phyloP scores from a whole-genome alignment of 2,113 vertebrate genomes.

The Pteruthius melanotis region DNA sequence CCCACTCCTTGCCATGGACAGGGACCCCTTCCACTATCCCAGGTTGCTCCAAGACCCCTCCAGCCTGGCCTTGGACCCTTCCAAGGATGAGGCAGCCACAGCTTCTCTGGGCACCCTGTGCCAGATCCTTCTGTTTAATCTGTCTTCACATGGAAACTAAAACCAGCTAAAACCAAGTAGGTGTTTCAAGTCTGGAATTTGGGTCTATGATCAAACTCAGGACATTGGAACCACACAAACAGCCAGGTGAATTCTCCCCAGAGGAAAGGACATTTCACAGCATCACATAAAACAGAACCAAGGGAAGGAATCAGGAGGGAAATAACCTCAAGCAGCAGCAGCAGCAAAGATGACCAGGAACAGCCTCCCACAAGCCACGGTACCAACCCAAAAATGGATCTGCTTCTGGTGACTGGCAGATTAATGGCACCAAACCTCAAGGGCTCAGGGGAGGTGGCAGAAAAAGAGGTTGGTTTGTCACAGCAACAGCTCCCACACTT shows the following conservation, averaged over 20 bases:
- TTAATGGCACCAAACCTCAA: background rate
- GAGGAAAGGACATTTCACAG: background rate
- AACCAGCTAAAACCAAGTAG: background rate
- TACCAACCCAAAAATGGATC: background rate
- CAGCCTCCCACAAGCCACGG: background rate
- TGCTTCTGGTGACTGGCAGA: background rate
- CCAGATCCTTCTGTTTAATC: background rate
- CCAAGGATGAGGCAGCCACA: background rate
- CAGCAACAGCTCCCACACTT: background rate
- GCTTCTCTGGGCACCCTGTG: background rate
- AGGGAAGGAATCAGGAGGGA: background rate
- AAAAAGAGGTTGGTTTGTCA: background rate
- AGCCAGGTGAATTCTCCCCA: background rate
- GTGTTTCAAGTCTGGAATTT: background rate
- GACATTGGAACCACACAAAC: background rate
- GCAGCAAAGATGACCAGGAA: background rate
- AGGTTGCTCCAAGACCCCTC: fast-evolving
- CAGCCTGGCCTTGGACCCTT: background rate
- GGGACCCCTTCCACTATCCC: background rate
- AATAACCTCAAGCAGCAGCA: background rate
- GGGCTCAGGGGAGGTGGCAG: background rate
- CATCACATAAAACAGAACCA: background rate
- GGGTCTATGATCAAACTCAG: background rate
- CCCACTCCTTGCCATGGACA: background rate
- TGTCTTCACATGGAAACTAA: background rate